phyloP scores from a whole-genome alignment of 1,140 invertebrate genomes.

The Diorhabda elongata region DNA sequence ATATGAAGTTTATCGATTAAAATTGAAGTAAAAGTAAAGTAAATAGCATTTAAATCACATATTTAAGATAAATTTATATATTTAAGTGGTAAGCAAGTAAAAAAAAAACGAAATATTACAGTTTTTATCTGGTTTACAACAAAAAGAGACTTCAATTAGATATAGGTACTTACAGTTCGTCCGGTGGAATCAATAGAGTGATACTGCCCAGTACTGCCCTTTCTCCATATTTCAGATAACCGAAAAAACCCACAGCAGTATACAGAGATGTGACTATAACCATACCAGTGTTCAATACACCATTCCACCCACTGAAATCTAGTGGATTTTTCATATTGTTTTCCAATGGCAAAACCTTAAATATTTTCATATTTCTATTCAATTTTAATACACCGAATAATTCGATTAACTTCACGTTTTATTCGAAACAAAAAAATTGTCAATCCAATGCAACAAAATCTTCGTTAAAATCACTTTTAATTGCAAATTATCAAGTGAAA shows the following conservation, averaged over 20 bases:
- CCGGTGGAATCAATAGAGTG: constrained; percentile 73
- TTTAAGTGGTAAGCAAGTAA: too few relatives aligned
- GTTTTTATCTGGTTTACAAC: too few relatives aligned
- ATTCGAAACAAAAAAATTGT: neutral
- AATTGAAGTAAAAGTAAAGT: too few relatives aligned
- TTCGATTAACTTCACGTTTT: too few relatives aligned
- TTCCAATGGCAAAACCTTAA: constrained; percentile 76
- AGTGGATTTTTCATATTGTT: constrained; percentile 85
- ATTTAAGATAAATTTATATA: too few relatives aligned
- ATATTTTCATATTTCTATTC: neutral
- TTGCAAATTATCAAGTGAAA: too few relatives aligned
- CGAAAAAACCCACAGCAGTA: constrained; percentile 84
- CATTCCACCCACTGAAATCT: constrained; percentile 76
- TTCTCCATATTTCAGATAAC: constrained; percentile 84
- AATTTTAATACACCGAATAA: too few relatives aligned
- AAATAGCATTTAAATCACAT: too few relatives aligned
- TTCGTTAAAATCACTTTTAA: neutral
- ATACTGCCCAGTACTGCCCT: constrained; percentile 69
- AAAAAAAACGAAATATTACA: too few relatives aligned
- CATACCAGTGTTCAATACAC: constrained; percentile 87
- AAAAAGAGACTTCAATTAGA: too few relatives aligned
- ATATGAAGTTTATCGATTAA: too few relatives aligned
- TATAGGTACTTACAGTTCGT: constrained; percentile 62
- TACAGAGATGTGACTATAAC: constrained; percentile 77
- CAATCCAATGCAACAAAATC: neutral